phyloP scores from a whole-genome alignment of 2,113 vertebrate species.

The Toxotes jaculatrix region DNA sequence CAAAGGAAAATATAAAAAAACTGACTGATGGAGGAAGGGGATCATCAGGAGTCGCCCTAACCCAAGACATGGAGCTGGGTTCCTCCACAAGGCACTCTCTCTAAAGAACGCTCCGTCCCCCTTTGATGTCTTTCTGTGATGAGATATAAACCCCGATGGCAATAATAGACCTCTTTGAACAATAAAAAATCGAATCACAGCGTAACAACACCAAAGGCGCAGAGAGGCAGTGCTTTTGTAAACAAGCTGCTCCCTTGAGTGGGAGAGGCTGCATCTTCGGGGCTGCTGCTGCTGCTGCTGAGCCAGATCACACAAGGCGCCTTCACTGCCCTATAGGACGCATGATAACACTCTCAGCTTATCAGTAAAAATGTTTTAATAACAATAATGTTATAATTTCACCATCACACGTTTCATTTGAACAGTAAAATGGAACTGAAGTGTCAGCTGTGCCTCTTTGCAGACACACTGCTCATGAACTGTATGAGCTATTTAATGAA shows the following conservation, averaged over 20 bases:
- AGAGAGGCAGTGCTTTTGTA: conserved; percentile 58
- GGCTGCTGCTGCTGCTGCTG: conserved; percentile 19
- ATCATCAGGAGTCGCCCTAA: conserved; percentile 34
- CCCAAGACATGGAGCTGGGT: conserved; percentile 37
- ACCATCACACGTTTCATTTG: too few species aligned
- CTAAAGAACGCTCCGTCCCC: conserved; percentile 49
- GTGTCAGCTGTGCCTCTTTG: too few species aligned
- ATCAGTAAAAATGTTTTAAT: neutral
- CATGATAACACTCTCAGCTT: neutral
- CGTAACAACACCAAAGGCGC: conserved; percentile 65
- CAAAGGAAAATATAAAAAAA: neutral
- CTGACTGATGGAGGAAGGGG: neutral
- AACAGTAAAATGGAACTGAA: too few species aligned
- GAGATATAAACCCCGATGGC: conserved; percentile 75
- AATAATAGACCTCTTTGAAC: conserved; percentile 76
- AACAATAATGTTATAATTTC: neutral
- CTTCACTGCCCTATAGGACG: neutral
- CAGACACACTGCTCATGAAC: too few species aligned
- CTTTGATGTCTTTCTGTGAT: conserved; percentile 77
- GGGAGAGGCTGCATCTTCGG: conserved; percentile 38
- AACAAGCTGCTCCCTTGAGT: conserved; percentile 68
- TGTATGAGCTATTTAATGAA: too few species aligned
- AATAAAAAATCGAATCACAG: conserved; percentile 70
- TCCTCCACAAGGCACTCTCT: conserved; percentile 48
- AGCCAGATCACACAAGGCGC: conserved; percentile 12